A percentile compares a stretch with the other conserved stretches of the same genome.
These are phyloP conservation scores for Auanema sp. DNA, from an alignment of 2,888 invertebrate genomes.

Conservation along the genomic window DNA sequence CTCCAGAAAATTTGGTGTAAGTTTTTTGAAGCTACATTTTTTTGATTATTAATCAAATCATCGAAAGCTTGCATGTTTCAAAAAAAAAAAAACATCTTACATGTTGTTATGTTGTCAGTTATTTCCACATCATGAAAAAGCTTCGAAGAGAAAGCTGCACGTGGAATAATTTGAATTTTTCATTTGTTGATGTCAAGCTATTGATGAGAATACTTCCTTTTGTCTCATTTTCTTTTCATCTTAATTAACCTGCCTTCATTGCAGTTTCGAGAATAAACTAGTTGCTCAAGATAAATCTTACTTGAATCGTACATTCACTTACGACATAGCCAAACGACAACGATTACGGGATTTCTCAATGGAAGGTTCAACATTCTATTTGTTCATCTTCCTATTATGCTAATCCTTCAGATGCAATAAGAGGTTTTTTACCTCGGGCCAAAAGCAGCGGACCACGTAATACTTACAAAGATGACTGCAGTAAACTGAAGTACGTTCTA, in stretches of 20 bases:
- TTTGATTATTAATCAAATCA: too few species aligned
- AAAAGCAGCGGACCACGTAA: constrained; percentile 36
- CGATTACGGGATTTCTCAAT: constrained; percentile 29
- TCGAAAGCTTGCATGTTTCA: too few species aligned
- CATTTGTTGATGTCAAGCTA: too few species aligned
- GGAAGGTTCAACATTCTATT: constrained; percentile 24
- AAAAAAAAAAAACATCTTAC: too few species aligned
- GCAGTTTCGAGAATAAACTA: constrained; percentile 32
- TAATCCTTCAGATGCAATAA: constrained; percentile 34
- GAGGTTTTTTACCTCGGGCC: constrained; percentile 38
- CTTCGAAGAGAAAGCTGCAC: too few species aligned
- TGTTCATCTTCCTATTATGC: neutral
- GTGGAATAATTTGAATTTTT: too few species aligned
- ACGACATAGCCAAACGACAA: constrained; percentile 33
- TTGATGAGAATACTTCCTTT: too few species aligned
- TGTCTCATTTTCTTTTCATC: neutral
- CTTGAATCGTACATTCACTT: constrained; percentile 36
- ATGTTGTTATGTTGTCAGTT: too few species aligned
- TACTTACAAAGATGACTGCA: constrained; percentile 12
- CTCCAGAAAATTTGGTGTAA: too few species aligned
- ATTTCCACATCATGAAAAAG: too few species aligned
- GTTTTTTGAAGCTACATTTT: too few species aligned
- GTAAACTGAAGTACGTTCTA: neutral
- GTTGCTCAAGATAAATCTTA: constrained; percentile 37
- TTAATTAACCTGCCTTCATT: constrained; percentile 4